Base-by-base conservation (phyloP, 2,888 invertebrate genomes). In the Philonicus albiceps region DNA sequence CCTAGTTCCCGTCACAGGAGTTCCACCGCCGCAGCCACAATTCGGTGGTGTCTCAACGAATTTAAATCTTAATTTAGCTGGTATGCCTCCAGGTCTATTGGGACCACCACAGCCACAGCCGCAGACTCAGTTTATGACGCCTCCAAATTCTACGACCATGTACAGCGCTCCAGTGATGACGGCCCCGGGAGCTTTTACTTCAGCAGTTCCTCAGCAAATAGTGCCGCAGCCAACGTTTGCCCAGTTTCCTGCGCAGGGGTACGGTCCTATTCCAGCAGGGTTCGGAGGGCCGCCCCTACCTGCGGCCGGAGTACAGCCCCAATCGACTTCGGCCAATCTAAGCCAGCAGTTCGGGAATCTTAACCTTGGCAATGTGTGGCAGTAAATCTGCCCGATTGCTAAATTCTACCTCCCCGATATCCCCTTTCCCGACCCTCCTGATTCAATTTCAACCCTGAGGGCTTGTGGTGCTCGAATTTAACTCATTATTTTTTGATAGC, bases 331-430 rank as follows among this genome's bases (percentile, higher is more conserved):
- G 80, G 89, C 90, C 84, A 92, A 91, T 89, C 89, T 92, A 87
- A 92, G 91, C 88, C 92, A 92, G 89, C 92, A 92, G 89, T 92
- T 92, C 89, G 92, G 92, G 83, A 92, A 92, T 89, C 90, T 92
- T 86, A 92, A 92, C 90, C 91, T 92, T 88, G 92, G 92, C 75
- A 92, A 92, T 90, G 92, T 92, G 89, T 92, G 92, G 92, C 92
- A 92, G 91, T 92, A 92, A 91, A 89, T 27, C 11, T 75, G 49
- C n/a, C 8, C 4, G 6, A 13, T 8, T 16, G 22, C 49, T 19
- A 4, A 27, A 6, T 49, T 11, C 37, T 30, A 34, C 7, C 31
- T 74, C 6, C 37, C 8, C 4, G 74, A 19, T 34, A 7, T 7
- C 37, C 4, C 31, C 74, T 8, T 34, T 74, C 34, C 11, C 27